Base-by-base conservation (phyloP, 2,888 invertebrate genomes). In the Laothoe populi region DNA sequence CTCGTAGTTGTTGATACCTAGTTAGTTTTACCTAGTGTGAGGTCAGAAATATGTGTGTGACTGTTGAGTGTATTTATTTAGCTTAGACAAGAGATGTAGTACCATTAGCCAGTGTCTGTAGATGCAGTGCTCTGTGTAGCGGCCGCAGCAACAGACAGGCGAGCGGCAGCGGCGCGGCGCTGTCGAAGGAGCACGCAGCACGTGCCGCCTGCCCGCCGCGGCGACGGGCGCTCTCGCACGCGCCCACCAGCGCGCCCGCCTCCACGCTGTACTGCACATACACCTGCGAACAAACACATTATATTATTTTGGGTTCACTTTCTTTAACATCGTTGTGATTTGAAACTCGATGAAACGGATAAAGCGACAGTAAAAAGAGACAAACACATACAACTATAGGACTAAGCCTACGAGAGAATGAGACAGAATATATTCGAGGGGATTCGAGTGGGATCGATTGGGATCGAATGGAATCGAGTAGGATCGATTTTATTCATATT, bases 61-160 rank as follows among this genome's bases (percentile, higher is more conserved):
- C 16, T 11, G 1, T 3, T 7, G 44, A 8, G 35, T 35, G 35
- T 10, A 1, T 5, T 4, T 1, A 5, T 10, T 1, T 0, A n/a
- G 24, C 3, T 42, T 26, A 26, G 26, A 26, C 2, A 26, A 26
- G 5, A 26, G 2, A 26, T 21, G 45, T 10, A 16, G 44, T 26
- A 59, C 64, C 49, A 11, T 19, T 95, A 57, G 96, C 96, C 13
- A 79, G 97, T 90, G 77, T 94, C 81, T 96, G 95, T 87, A 98
- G 98, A 83, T 98, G 98, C 63, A 98, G 92, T 70, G 98, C 91
- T 61, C 99, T 94, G 87, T 98, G 97, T 63, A 98, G 93, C 38
- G 99, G 99, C 78, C 98, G 96, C 74, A 99, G 92, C 63, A 99
- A 93, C 80, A 98, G 95, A 63, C 96, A 96, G 48, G 97, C 96